Percentiles rank a stretch among this genome's conserved stretches.
These are phyloP conservation scores for Anarsia innoxiella DNA, from an alignment of 2,888 invertebrate genomes.

Conservation along the genomic window DNA sequence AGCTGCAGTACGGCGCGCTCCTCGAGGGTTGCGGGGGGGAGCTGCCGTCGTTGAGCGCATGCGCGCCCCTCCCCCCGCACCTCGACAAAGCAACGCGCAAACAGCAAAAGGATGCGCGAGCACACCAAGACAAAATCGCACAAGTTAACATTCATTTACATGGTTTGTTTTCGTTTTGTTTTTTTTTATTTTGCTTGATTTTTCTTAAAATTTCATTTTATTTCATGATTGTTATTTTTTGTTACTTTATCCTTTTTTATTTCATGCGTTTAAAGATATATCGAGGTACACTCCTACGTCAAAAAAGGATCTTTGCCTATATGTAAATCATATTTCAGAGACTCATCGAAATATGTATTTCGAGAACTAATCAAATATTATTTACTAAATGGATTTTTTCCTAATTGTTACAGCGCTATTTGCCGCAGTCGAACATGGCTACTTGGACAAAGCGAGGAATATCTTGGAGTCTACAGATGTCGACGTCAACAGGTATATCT, in stretches of 20 bases:
- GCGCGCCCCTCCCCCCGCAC: conserved; percentile 68
- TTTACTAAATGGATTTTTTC: too few species aligned
- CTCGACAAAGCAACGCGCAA: conserved; percentile 76
- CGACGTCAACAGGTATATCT: conserved; percentile 90
- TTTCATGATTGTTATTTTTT: conserved; percentile 13
- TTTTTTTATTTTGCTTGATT: conserved; percentile 21
- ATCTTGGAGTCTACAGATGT: conserved; percentile 94
- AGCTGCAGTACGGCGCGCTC: conserved; percentile 74
- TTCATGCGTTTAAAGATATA: too few species aligned
- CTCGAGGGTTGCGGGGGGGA: conserved; percentile 75
- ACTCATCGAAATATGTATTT: too few species aligned
- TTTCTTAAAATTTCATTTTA: conserved; percentile 14
- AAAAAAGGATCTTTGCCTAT: too few species aligned
- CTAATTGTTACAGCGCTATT: conserved; percentile 87
- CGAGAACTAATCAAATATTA: too few species aligned
- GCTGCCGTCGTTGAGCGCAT: conserved; percentile 61
- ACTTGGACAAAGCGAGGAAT: conserved; percentile 92
- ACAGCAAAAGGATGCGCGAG: conserved; percentile 78
- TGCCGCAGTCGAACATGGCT: conserved; percentile 96
- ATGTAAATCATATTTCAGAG: too few species aligned
- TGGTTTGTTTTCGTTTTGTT: conserved; percentile 77
- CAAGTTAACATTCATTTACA: conserved; percentile 89
- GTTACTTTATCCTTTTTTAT: conserved; percentile 5
- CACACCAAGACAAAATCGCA: conserved; percentile 83
- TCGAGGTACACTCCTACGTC: too few species aligned